Base-by-base conservation (phyloP, 2,797 vertebrate species). In the Phoebastria nigripes region DNA sequence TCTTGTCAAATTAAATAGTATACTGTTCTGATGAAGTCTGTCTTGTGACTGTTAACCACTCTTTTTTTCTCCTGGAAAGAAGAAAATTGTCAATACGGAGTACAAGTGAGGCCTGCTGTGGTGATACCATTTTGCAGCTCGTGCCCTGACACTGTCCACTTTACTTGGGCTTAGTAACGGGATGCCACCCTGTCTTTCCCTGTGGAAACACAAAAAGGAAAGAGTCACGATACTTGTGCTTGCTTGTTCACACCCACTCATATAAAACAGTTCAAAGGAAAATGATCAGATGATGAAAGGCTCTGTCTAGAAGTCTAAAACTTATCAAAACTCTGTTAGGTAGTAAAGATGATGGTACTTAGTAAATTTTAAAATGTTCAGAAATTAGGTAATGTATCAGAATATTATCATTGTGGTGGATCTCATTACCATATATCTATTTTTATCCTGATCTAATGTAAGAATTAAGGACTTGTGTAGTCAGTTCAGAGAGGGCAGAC, bases 231-330 rank as follows among this genome's bases (percentile, higher is more conserved):
- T 72, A 54, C 35, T 81, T 3, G 0, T 42, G 51, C 21, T 83
- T 70, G 47, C 76, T 86, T 79, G 66, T 93, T 89, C 47, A 58
- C 62, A 59, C 82, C 58, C 70, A 47, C 26, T 66, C 29, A 41
- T 58, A 87, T 79, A 93, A 82, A 93, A 51, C 49, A 59, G 61
- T 82, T 92, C 61, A 73, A 84, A 94, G 77, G 74, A 80, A 82
- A 82, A 66, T 12, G 3, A 72, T 76, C 46, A 79, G 70, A 58
- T 76, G 58, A 70, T 84, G 78, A 93, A 96, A 90, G 42, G 12
- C 37, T 81, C 41, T 69, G 58, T 41, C 76, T 74, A 17, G 35
- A 81, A 91, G 13, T 49, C 42, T 81, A 81, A 86, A 88, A 78
- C 24, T 54, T 88, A 56, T 11, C 49, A 87, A 78, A 90, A 86